Evolutionary conservation across 1,140 invertebrate genomes (phyloP).

Genomic region (Helicoverpa armigera): DNA sequence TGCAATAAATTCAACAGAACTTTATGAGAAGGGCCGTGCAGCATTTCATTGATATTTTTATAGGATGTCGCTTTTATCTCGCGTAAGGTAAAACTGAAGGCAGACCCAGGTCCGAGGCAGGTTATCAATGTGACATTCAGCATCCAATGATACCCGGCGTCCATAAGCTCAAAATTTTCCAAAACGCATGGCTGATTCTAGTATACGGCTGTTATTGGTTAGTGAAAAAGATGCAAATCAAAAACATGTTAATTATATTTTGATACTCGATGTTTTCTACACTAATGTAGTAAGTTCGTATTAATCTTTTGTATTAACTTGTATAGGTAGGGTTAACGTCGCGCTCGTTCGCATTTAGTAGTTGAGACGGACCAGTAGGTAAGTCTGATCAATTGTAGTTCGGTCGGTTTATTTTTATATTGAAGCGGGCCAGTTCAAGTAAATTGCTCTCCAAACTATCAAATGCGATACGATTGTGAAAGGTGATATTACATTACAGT

Average conservation of each 20-base stretch:
- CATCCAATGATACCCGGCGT: constrained; percentile 66
- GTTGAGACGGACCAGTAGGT: constrained; percentile 57
- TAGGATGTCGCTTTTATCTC: constrained; percentile 17
- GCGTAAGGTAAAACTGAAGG: constrained; percentile 17
- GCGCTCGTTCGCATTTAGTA: constrained; percentile 77
- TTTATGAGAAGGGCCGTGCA: constrained; percentile 44
- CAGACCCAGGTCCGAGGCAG: constrained; percentile 38
- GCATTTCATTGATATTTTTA: constrained; percentile 32
- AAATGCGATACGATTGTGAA: constrained; percentile 68
- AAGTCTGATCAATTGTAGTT: constrained; percentile 15
- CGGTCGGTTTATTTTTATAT: constrained; percentile 30
- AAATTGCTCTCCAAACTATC: constrained; percentile 56
- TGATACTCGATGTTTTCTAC: constrained; percentile 86
- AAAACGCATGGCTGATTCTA: constrained; percentile 84
- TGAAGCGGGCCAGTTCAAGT: constrained; percentile 31
- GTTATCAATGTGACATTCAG: constrained; percentile 66
- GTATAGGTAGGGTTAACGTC: constrained; percentile 75
- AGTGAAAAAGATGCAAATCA: constrained; percentile 84
- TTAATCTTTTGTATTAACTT: constrained; percentile 81
- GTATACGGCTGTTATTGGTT: constrained; percentile 87
- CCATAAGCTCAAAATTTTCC: constrained; percentile 78
- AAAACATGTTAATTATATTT: constrained; percentile 85
- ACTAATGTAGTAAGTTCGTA: constrained; percentile 79
- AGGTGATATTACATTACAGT: constrained; percentile 64
- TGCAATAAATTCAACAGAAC: constrained; percentile 45